phyloP scores from a whole-genome alignment of 2,797 vertebrate genomes.

The Trachops cirrhosus region DNA sequence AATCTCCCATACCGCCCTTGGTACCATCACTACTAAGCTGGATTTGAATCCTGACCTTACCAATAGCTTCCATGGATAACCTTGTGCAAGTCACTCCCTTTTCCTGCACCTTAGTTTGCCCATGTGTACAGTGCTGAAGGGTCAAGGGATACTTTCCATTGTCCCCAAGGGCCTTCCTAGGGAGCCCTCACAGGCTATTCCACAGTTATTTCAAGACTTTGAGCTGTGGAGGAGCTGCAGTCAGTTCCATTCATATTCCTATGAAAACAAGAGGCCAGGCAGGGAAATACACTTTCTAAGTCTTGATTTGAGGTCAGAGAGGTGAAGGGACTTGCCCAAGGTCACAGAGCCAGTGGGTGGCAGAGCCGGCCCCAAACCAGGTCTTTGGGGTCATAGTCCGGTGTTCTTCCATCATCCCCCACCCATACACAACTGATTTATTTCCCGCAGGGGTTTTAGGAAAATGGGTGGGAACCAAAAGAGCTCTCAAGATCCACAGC shows the following conservation, averaged over 20 bases:
- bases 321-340: slow-evolving; percentile 15
- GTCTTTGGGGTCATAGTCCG: not conserved
- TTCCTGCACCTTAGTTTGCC: not conserved
- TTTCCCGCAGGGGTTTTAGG: slow-evolving; percentile 15
- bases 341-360: slow-evolving; percentile 3
- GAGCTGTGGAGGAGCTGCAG: not conserved
- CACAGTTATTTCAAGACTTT: not conserved
- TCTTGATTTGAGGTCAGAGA: slow-evolving; percentile 22
- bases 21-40: not conserved
- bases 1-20: not conserved
- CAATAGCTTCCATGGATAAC: not conserved
- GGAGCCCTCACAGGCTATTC: not conserved
- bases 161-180: not conserved
- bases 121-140: not conserved
- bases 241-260: not conserved
- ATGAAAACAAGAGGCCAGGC: slow-evolving; percentile 16
- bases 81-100: not conserved
- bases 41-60: slow-evolving; percentile 21
- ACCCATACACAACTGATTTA: not conserved
- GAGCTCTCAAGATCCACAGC: slow-evolving; percentile 45
- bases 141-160: not conserved
- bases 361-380: not conserved
- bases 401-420: not conserved
- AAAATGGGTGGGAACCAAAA: slow-evolving; percentile 59
- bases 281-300: slow-evolving; percentile 6